Evolutionary conservation across 2,888 invertebrate species (phyloP).

Genomic region (Oxyscelio sp.): DNA sequence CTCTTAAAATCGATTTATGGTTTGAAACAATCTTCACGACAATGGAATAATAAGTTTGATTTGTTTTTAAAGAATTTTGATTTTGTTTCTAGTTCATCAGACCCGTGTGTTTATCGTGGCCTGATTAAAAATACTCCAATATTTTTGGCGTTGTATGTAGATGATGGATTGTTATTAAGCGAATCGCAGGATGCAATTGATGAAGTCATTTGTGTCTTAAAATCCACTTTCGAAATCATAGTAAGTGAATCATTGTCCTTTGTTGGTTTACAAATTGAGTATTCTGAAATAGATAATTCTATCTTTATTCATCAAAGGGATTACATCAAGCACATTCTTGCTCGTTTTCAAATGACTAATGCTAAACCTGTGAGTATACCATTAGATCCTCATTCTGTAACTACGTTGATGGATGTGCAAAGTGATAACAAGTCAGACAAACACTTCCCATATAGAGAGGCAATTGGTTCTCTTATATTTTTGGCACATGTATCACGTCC

Average conservation of each 20-base stretch:
- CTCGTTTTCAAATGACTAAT: constrained; percentile 55
- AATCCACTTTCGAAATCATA: constrained; percentile 30
- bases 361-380: constrained; percentile 64
- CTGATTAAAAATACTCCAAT: constrained; percentile 67
- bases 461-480: constrained; percentile 69
- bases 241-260: constrained; percentile 18
- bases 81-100: constrained; percentile 78
- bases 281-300: constrained; percentile 18
- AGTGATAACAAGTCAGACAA: background rate
- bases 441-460: constrained; percentile 46
- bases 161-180: constrained; percentile 79
- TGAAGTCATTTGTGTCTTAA: constrained; percentile 18
- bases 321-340: constrained; percentile 56
- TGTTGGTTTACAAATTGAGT: constrained; percentile 52
- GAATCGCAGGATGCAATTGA: constrained; percentile 28
- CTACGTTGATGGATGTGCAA: constrained; percentile 17
- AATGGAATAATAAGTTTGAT: constrained; percentile 83
- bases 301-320: constrained; percentile 55
- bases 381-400: constrained; percentile 60
- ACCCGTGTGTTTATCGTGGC: constrained; percentile 81
- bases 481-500: constrained; percentile 57
- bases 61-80: constrained; percentile 77
- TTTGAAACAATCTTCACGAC: constrained; percentile 84
- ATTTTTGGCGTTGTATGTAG: constrained; percentile 81
- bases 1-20: constrained; percentile 82